Conservation (phyloP, 2,797 vertebrate genomes). For the Xenentodon cancila region DNA sequence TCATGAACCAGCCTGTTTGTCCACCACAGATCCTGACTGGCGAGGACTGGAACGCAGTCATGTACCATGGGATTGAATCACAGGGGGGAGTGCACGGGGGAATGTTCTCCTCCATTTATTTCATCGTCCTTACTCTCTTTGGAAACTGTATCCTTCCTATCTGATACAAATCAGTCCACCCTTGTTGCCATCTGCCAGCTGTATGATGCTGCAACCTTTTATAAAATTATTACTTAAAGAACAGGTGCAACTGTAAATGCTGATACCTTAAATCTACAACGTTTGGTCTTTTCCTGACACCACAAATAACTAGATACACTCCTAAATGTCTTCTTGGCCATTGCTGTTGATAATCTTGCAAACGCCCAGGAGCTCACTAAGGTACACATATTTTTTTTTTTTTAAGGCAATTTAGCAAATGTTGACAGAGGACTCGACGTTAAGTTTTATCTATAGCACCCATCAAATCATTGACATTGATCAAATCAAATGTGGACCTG, state of each 20-base stretch:
- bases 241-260: too few species aligned
- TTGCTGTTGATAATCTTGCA: slow-evolving; percentile 96
- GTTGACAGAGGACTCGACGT: too few species aligned
- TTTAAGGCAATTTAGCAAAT: too few species aligned
- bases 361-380: slow-evolving; percentile 98
- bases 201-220: slow-evolving; percentile 4
- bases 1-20: slow-evolving; percentile 17
- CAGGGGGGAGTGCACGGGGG: slow-evolving; percentile 92
- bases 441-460: too few species aligned
- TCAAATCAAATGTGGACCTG: too few species aligned
- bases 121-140: slow-evolving; percentile 94
- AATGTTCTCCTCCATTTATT: slow-evolving; percentile 97
- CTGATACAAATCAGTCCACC: not conserved
- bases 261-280: not conserved
- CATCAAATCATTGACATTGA: too few species aligned
- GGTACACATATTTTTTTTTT: slow-evolving; percentile 70
- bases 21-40: slow-evolving; percentile 90
- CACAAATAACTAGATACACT: slow-evolving; percentile 87
- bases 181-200: slow-evolving; percentile 18
- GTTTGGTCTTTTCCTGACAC: slow-evolving; percentile 79
- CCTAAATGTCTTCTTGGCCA: slow-evolving; percentile 96
- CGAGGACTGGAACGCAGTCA: slow-evolving; percentile 97
- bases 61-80: slow-evolving; percentile 95
- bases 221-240: too few species aligned
- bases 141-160: slow-evolving; percentile 95